Percentiles rank a stretch among this genome's conserved stretches.
These are phyloP conservation scores for Oxyruncus cristatus DNA, from an alignment of 2,113 vertebrate genomes.

Conservation along the genomic window DNA sequence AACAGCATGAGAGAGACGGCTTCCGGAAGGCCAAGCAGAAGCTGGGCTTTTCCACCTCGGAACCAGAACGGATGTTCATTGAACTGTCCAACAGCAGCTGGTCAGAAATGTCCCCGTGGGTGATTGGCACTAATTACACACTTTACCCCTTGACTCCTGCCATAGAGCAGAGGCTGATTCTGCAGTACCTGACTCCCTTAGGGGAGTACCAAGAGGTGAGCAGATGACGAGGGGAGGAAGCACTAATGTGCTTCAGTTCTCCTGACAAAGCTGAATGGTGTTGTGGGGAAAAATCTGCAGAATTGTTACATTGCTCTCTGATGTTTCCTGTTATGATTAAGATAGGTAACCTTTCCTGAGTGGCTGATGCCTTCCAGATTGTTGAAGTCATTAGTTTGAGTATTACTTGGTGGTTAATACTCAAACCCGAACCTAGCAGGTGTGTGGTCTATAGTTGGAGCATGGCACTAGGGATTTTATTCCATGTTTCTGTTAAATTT, in stretches of 20 bases:
- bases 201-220: slow-evolving; percentile 98
- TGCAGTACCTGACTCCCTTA: slow-evolving; percentile 95
- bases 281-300: background rate
- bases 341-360: background rate
- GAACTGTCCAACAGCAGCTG: slow-evolving; percentile 99
- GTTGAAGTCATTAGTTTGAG: background rate
- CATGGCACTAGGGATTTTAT: background rate
- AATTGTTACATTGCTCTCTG: background rate
- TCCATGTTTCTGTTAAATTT: background rate
- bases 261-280: background rate
- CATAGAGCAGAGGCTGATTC: slow-evolving; percentile 95
- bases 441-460: background rate
- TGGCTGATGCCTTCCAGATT: background rate
- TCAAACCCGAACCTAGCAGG: background rate
- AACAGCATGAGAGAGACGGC: slow-evolving; percentile 81
- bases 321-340: background rate
- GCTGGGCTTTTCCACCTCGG: slow-evolving; percentile 86
- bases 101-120: slow-evolving; percentile 99
- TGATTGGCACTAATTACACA: slow-evolving; percentile 96
- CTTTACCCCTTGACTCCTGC: slow-evolving; percentile 93
- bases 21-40: slow-evolving; percentile 90
- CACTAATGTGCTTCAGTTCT: background rate
- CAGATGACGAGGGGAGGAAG: background rate
- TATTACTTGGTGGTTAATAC: background rate
- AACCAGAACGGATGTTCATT: slow-evolving; percentile 87